Evolutionary conservation across 1,140 invertebrate genomes (phyloP).

Genomic region (Pseudomyrmex sp.): DNA sequence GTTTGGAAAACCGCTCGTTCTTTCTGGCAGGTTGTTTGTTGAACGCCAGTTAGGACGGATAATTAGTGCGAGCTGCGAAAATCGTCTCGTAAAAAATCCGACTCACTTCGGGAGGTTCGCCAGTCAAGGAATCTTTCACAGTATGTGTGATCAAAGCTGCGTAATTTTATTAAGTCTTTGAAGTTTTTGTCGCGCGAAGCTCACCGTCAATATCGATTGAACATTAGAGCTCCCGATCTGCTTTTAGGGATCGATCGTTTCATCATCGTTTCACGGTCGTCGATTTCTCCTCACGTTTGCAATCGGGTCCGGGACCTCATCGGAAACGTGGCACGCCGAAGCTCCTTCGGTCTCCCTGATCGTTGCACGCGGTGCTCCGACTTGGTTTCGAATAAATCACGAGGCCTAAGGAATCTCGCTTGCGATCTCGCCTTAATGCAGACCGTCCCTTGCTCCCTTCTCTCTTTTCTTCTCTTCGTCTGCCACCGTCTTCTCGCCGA

Average conservation of each 20-base stretch:
- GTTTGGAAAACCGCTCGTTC: constrained; percentile 13
- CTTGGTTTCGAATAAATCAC: constrained; percentile 71
- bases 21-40: not conserved
- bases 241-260: constrained; percentile 50
- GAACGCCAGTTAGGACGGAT: constrained; percentile 20
- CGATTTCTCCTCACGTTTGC: constrained; percentile 44
- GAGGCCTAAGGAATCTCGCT: constrained; percentile 69
- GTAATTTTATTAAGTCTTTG: constrained; percentile 30
- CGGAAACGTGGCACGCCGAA: constrained; percentile 47
- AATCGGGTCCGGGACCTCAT: constrained; percentile 39
- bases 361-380: constrained; percentile 53
- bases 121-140: not conserved
- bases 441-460: constrained; percentile 55
- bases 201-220: not conserved
- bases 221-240: constrained; percentile 37
- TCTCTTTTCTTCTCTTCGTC: not conserved
- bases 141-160: not conserved
- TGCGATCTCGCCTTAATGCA: constrained; percentile 67
- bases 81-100: constrained; percentile 13
- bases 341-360: constrained; percentile 29
- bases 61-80: constrained; percentile 39
- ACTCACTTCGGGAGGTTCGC: not conserved
- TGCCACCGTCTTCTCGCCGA: constrained; percentile 35
- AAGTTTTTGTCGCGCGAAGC: not conserved
- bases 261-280: not conserved